phyloP scores from a whole-genome alignment of 2,888 invertebrate genomes.

The Dysmachus trigonus region DNA sequence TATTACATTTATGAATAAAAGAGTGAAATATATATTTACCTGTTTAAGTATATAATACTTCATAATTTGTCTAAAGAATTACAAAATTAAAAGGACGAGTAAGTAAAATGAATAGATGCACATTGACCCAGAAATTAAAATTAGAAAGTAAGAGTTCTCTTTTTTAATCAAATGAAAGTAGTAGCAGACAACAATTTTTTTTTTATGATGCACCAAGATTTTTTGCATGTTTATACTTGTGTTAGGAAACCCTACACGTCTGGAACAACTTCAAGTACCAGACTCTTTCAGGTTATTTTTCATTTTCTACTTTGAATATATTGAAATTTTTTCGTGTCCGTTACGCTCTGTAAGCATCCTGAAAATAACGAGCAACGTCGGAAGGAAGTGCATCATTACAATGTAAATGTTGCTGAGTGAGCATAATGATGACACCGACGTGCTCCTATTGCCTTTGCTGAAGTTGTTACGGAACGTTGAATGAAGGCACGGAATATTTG shows the following conservation, averaged over 20 bases:
- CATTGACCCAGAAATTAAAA: too few species aligned
- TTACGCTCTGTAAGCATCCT: background rate
- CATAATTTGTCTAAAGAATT: background rate
- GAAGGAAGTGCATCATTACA: conserved; percentile 25
- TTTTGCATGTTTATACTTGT: background rate
- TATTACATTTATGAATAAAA: too few species aligned
- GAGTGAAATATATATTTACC: too few species aligned
- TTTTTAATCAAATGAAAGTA: background rate
- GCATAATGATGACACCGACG: conserved; percentile 3
- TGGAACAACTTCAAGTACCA: background rate
- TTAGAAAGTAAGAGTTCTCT: too few species aligned
- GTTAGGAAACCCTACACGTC: background rate
- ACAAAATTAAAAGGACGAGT: background rate
- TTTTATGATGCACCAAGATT: background rate
- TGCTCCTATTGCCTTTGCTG: background rate
- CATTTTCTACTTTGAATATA: background rate
- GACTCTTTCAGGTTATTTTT: background rate
- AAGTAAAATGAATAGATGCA: background rate
- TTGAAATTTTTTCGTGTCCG: background rate
- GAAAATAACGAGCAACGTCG: conserved; percentile 16
- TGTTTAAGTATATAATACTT: background rate
- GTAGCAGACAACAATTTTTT: background rate
- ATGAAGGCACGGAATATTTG: background rate
- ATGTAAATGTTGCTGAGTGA: background rate
- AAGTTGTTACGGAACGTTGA: background rate